A percentile compares a stretch with the other conserved stretches of the same genome.
Evolutionary conservation across 2,113 vertebrate species (phyloP).

Genomic region (Phyllostomus discolor): DNA sequence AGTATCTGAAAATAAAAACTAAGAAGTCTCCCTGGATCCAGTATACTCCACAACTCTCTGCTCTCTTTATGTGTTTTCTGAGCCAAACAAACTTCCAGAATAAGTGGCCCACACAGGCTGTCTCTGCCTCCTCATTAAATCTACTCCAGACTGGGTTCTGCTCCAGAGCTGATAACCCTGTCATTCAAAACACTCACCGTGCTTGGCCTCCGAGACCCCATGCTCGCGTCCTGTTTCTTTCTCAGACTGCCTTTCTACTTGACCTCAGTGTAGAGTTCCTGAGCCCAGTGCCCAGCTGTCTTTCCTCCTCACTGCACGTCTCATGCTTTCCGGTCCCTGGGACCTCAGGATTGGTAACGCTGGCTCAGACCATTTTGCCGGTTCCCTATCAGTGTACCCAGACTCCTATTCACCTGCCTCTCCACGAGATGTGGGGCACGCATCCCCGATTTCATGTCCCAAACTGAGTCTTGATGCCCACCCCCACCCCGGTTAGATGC

Average conservation of each 20-base stretch:
- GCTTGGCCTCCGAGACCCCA: background rate
- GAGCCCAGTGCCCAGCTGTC: background rate
- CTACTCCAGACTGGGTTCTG: background rate
- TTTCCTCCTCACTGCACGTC: background rate
- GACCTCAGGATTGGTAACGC: too few relatives aligned
- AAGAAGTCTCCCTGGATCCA: background rate
- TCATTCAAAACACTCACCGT: background rate
- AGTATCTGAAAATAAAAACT: background rate
- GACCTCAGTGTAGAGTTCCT: background rate
- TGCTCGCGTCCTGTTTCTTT: background rate
- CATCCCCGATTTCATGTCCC: background rate
- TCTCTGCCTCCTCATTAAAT: background rate
- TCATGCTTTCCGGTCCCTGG: background rate
- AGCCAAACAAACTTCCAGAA: background rate
- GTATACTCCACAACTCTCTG: too few relatives aligned
- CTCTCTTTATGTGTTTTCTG: background rate
- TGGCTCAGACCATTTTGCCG: background rate
- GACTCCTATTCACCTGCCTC: background rate
- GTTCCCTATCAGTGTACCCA: too few relatives aligned
- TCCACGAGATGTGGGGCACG: background rate
- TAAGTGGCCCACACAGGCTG: background rate
- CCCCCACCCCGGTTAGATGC: background rate
- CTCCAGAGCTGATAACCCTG: background rate
- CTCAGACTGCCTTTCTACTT: background rate
- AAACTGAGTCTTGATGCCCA: background rate